Evolutionary conservation across 2,113 vertebrate genomes (phyloP).

Genomic region (Xiphias gladius): DNA sequence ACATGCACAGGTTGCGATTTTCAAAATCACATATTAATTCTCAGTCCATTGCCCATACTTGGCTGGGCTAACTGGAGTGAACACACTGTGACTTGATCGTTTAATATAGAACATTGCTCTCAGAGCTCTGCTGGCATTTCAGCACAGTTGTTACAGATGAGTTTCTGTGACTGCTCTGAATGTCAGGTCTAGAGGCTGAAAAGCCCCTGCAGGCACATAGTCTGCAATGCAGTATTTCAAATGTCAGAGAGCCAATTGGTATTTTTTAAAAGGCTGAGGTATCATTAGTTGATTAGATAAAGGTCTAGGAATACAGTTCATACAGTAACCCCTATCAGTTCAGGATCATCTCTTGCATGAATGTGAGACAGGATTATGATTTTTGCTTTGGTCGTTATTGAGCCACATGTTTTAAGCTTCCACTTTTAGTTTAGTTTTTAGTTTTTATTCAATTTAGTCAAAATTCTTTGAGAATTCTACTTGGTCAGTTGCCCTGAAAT

Average conservation of each 20-base stretch:
- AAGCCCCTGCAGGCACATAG: conserved; percentile 39
- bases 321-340: not conserved
- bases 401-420: not conserved
- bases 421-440: not conserved
- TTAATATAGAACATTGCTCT: conserved; percentile 5
- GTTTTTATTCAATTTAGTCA: not conserved
- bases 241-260: conserved; percentile 58
- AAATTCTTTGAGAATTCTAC: not conserved
- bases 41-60: conserved; percentile 21
- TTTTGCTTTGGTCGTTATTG: not conserved
- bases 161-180: conserved; percentile 61
- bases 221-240: conserved; percentile 40
- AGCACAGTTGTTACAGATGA: conserved; percentile 35
- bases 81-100: conserved; percentile 21
- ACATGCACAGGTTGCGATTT: not conserved
- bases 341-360: not conserved
- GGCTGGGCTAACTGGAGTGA: conserved; percentile 19
- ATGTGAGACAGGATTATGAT: not conserved
- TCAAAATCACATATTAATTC: not conserved
- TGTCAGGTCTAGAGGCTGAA: conserved; percentile 73
- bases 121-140: conserved; percentile 56
- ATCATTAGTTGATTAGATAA: conserved; percentile 43
- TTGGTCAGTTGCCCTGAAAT: not conserved
- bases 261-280: not conserved
- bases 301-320: conserved; percentile 1